These are phyloP conservation scores for Erpobdella octoculata DNA, from an alignment of 2,888 invertebrate species.

Conservation along the genomic window DNA sequence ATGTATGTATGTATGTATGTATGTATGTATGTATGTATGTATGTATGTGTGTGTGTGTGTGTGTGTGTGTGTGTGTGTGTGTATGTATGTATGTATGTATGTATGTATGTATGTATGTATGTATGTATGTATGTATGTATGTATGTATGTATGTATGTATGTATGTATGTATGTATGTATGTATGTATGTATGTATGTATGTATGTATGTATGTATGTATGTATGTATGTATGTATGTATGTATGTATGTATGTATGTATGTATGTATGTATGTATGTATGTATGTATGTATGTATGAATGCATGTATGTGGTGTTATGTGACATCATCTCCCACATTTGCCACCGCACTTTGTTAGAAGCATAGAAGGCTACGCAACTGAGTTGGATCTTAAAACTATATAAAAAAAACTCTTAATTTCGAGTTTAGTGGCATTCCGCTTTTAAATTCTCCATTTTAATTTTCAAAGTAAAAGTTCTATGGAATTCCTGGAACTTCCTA, in stretches of 20 bases:
- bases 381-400: no score
- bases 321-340: no score
- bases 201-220: not conserved
- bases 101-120: not conserved
- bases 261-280: not conserved
- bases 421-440: no score
- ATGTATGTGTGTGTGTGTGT: not conserved
- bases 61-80: not conserved
- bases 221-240: not conserved
- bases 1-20: conserved; percentile 11
- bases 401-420: no score
- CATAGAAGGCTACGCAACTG: no score
- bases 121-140: not conserved
- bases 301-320: not conserved
- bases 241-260: conserved; percentile 5
- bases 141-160: not conserved
- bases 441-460: no score
- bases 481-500: no score
- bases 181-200: not conserved
- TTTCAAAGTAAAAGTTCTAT: no score
- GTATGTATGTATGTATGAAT: not conserved
- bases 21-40: not conserved
- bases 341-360: no score
- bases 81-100: not conserved
- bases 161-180: not conserved